Base-by-base conservation (phyloP, 2,113 vertebrate species). In the Ageneiosus marmoratus region DNA sequence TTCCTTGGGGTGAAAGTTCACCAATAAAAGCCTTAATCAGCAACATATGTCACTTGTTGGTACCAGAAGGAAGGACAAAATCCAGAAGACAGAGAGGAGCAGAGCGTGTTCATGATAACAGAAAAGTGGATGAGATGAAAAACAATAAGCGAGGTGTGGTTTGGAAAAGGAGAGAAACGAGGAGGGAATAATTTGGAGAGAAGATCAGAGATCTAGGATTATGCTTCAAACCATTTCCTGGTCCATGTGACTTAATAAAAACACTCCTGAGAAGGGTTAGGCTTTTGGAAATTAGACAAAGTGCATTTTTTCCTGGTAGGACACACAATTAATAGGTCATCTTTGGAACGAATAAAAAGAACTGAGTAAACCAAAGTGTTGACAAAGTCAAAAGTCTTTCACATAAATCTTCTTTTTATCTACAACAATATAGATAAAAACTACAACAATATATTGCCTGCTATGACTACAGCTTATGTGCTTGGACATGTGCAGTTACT, bases 1-100 rank as follows among this genome's bases (percentile, higher is more conserved):
- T 72, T 72, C 82, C 44, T 62, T 46, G 53, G 75, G 82, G 76
- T 84, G 76, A 84, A 72, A 72, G 82, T 79, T 79, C 82, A 84
- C 75, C 8, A 55, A 84, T 76, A 58, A 70, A 73, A 16, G 53
- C 46, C 65, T 83, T 78, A 79, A 84, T 79, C 82, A 84, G 48
- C 75, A 84, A 70, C 82, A 84, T 60, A 62, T 79, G 82, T 70
- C 63, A 72, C 63, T 70, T 58, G 75, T 27, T 78, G 63, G 34
- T 4, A 32, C 48, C 24, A 58, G 41, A 77, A 69, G 50, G 62
- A 70, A 13, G 48, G 51, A 83, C 81, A 41, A 46, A 37, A n/a
- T n/a, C 44, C n/a, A 70, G 32, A 34, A n/a, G 69, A 41, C 46
- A 13, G 12, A 24, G 62, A 55, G 74, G 37, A 9, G 48, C n/a